Percentiles rank a stretch among this genome's conserved stretches.
These are phyloP conservation scores for Sinocyclocheilus anophthalmus DNA, from an alignment of 2,113 vertebrate species.

Conservation along the genomic window DNA sequence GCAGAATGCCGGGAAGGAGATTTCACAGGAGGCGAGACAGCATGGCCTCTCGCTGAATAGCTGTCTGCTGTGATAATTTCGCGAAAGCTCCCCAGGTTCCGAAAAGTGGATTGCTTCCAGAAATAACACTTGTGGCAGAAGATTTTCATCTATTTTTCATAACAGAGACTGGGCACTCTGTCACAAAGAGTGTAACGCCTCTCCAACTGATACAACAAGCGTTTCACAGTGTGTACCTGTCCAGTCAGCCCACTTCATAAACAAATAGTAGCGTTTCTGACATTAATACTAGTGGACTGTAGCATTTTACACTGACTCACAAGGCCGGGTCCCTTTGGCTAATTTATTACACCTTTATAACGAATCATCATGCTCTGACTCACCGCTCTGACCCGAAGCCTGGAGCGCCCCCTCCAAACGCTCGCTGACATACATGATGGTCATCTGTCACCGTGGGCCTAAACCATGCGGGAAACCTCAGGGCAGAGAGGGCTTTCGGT, in stretches of 20 bases:
- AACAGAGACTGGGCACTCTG: constrained; percentile 15
- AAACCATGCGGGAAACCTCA: background rate
- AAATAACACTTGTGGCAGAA: constrained; percentile 21
- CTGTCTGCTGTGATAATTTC: constrained; percentile 39
- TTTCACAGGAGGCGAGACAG: constrained; percentile 18
- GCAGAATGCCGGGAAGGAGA: background rate
- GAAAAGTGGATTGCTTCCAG: background rate
- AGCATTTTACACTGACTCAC: constrained; percentile 28
- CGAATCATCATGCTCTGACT: constrained; percentile 4
- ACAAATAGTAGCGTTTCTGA: constrained; percentile 17
- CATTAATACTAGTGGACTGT: constrained; percentile 23
- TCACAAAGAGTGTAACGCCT: constrained; percentile 20
- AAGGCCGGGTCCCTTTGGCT: background rate
- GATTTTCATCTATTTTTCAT: constrained; percentile 32
- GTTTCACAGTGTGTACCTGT: constrained; percentile 11
- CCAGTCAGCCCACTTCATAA: constrained; percentile 1
- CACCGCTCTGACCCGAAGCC: constrained; percentile 18
- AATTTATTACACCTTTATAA: constrained; percentile 26
- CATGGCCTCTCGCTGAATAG: constrained; percentile 31
- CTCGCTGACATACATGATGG: constrained; percentile 13
- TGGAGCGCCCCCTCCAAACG: background rate
- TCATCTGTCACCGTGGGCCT: constrained; percentile 4
- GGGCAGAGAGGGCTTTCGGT: background rate
- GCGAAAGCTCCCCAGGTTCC: background rate
- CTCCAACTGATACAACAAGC: constrained; percentile 1